phyloP scores from a whole-genome alignment of 37 sponge, comb jelly and placozoan species.

The Geodia barretti region DNA sequence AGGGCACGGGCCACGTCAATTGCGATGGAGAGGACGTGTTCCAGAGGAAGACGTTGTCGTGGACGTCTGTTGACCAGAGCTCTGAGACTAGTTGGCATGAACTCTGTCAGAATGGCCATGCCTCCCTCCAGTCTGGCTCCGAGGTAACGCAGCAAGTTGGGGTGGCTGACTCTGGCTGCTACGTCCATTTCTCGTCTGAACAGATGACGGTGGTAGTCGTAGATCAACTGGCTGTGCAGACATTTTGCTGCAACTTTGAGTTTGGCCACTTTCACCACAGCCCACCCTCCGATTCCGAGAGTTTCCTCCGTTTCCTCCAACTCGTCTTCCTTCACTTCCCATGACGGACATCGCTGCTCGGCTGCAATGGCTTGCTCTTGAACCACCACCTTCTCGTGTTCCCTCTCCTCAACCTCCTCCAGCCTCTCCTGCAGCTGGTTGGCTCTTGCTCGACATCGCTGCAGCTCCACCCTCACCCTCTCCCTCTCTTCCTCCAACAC shows the following conservation, averaged over 20 bases:
- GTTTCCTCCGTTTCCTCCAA: slow-evolving; percentile 23
- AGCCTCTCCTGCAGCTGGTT: too few species aligned
- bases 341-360: too few species aligned
- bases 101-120: slow-evolving; percentile 58
- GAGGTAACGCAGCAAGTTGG: too few species aligned
- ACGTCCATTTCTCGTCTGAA: slow-evolving; percentile 70
- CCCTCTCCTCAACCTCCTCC: too few species aligned
- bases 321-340: slow-evolving; percentile 52
- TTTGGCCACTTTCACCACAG: slow-evolving; percentile 45
- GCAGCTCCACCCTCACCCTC: too few species aligned
- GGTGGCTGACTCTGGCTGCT: slow-evolving; percentile 56
- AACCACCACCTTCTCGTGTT: too few species aligned
- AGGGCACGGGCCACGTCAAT: slow-evolving; percentile 57
- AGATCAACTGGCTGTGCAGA: slow-evolving; percentile 54
- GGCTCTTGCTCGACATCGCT: too few species aligned
- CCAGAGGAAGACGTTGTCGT: slow-evolving; percentile 1
- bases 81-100: slow-evolving; percentile 59
- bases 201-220: slow-evolving; percentile 33
- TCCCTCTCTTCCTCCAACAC: too few species aligned
- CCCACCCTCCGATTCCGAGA: slow-evolving; percentile 73
- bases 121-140: slow-evolving; percentile 32
- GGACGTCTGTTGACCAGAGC: background rate
- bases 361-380: too few species aligned
- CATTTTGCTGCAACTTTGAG: slow-evolving; percentile 68
- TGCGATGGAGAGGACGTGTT: slow-evolving; percentile 10